Evolutionary conservation across 2,888 invertebrate species (phyloP), one percentile per base, ranked within the genome.

Genomic region (Cacoxenus indagator): DNA sequence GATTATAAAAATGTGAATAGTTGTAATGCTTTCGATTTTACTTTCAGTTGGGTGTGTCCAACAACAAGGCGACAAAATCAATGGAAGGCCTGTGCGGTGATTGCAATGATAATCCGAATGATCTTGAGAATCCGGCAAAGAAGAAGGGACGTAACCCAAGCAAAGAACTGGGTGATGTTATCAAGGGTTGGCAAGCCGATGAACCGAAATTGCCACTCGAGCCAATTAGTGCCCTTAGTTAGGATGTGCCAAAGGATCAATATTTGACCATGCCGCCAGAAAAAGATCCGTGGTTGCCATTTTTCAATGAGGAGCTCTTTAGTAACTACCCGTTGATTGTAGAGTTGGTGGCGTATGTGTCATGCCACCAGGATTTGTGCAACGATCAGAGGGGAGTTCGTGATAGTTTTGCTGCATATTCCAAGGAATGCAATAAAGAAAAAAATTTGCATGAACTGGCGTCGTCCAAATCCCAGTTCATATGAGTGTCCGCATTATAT

Each of bases 81-180:
- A 91, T 94, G 67, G 94, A 95, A 85, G 96, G 96, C 0, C 89
- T 96, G 1, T 96, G 96, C 85, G 96, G 96, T 64, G 91, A 93
- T 74, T 94, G 93, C 84, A 91, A 92, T 62, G 91, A 91, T 78
- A 87, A 89, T 3, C 88, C 90, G 0, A 89, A 91, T 57, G 91
- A 92, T 81, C 87, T 93, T 73, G 89, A 69, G 89, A 93, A 64
- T 89, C 91, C 22, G 88, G 90, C 76, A 76, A 87, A 83, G 68
- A 78, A 74, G 29, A 84, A 80, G 64, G 73, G 74, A 0, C 76
- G 78, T 11, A 76, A 80, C 3, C 65, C 77, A 0, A 71, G 73
- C 51, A 73, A 55, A 0, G 77, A 79, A 19, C 65, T 83, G n/a
- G 79, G 76, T 22, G 85, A 85, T 88, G 90, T 90, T 73, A 90